Conservation (phyloP, 2,113 vertebrate species). For the Chinchilla lanigera region DNA sequence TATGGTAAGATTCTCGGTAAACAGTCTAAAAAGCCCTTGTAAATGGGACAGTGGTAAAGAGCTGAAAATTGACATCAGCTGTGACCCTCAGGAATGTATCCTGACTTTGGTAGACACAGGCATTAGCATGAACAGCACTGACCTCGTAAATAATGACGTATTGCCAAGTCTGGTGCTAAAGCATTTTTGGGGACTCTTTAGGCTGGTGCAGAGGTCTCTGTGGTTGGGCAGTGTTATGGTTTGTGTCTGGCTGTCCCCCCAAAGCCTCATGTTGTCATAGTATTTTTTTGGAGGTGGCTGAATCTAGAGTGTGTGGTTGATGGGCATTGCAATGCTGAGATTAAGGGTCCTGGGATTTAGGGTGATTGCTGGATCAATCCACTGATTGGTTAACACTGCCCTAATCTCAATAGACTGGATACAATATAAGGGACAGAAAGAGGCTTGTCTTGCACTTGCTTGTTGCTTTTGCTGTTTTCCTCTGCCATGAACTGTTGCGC, state of each 20-base stretch:
- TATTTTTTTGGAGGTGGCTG: neutral
- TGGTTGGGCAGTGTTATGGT: constrained; percentile 88
- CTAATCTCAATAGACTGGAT: neutral
- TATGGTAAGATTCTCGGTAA: constrained; percentile 92
- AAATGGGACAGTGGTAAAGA: constrained; percentile 92
- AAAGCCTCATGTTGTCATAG: neutral
- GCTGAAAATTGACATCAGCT: constrained; percentile 91
- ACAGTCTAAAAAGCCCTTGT: constrained; percentile 90
- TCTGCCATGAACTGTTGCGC: neutral
- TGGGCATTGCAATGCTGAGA: too few relatives aligned
- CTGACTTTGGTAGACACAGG: constrained; percentile 90
- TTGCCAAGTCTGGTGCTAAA: constrained; percentile 92
- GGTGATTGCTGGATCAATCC: neutral
- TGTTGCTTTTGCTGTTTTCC: neutral
- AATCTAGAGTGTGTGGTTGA: neutral
- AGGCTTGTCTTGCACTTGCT: neutral
- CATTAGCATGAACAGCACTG: neutral
- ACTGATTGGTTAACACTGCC: neutral
- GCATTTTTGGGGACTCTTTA: constrained; percentile 92
- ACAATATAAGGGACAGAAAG: neutral
- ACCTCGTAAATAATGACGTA: constrained; percentile 50
- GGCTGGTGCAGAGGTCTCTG: constrained; percentile 87
- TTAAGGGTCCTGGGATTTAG: neutral
- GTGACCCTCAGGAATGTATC: constrained; percentile 87
- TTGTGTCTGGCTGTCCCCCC: neutral